Percentiles rank a stretch among this genome's conserved stretches.
Evolutionary conservation across 2,797 vertebrate genomes (phyloP).

Genomic region (Dermochelys coriacea): DNA sequence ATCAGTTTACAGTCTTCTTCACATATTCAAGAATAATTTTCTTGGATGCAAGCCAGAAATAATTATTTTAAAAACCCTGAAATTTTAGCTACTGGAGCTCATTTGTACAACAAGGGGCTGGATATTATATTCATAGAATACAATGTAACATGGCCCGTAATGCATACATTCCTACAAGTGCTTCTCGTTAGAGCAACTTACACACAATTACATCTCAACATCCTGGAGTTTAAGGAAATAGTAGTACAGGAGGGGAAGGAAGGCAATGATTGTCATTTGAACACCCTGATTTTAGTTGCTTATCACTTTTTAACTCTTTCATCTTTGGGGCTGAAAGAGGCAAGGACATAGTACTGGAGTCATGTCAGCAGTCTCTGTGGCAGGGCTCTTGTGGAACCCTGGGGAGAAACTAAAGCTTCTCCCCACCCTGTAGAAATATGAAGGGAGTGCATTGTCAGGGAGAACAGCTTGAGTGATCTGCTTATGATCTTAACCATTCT

Average conservation of each 20-base stretch:
- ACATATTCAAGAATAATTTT: neutral
- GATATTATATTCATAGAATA: neutral
- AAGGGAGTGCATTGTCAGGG: neutral
- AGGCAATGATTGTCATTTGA: neutral
- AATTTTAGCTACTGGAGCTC: neutral
- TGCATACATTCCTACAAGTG: neutral
- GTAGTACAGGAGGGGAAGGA: neutral
- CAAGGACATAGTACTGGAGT: too few relatives aligned
- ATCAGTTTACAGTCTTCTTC: neutral
- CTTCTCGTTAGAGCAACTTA: neutral
- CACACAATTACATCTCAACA: neutral
- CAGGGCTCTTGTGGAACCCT: neutral
- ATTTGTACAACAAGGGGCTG: neutral
- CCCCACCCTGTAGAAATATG: neutral
- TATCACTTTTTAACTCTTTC: too few relatives aligned
- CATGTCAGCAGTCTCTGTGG: too few relatives aligned
- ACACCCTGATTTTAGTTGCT: too few relatives aligned
- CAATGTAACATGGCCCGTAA: neutral
- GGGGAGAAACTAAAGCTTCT: neutral
- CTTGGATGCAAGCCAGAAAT: neutral
- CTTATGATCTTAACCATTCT: neutral
- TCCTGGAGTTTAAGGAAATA: neutral
- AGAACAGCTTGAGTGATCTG: neutral
- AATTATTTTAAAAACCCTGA: neutral
- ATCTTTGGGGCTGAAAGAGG: too few relatives aligned